These are phyloP conservation scores for Entomobrya multifasciata DNA, from an alignment of 2,888 invertebrate genomes.

Conservation along the genomic window DNA sequence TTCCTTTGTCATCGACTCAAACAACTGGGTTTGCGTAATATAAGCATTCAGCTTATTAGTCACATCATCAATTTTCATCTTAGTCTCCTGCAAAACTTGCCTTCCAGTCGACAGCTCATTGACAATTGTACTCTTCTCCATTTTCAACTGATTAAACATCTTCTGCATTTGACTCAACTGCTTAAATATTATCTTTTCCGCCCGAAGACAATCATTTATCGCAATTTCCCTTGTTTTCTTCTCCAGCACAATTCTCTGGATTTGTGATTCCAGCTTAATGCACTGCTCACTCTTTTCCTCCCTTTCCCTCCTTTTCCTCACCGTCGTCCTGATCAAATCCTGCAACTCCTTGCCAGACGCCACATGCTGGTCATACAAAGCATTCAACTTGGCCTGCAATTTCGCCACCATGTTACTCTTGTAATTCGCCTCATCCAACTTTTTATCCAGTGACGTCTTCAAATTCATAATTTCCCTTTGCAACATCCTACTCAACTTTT, in stretches of 20 bases:
- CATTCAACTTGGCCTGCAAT: conserved; percentile 75
- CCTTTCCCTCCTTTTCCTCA: conserved; percentile 75
- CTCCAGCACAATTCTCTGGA: conserved; percentile 71
- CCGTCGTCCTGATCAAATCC: conserved; percentile 75
- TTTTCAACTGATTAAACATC: conserved; percentile 71
- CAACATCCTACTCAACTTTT: conserved; percentile 76
- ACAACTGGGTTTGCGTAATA: conserved; percentile 54
- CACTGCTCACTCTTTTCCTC: conserved; percentile 78
- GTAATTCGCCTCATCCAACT: conserved; percentile 74
- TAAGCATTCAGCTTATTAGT: conserved; percentile 51
- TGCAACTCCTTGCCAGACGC: conserved; percentile 76
- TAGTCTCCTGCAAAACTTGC: conserved; percentile 64
- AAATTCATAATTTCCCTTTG: conserved; percentile 75
- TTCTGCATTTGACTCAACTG: conserved; percentile 65
- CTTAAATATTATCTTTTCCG: conserved; percentile 72
- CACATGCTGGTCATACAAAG: conserved; percentile 76
- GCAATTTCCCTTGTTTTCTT: conserved; percentile 74
- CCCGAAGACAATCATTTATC: conserved; percentile 74
- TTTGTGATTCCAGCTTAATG: conserved; percentile 76
- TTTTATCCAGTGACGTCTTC: conserved; percentile 73
- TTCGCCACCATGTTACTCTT: conserved; percentile 73
- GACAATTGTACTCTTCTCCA: conserved; percentile 74
- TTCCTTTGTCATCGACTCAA: conserved; percentile 66
- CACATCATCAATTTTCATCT: conserved; percentile 50
- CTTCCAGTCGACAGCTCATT: conserved; percentile 72